These are phyloP conservation scores for Coreius guichenoti DNA, from an alignment of 2,797 vertebrate genomes.

Conservation along the genomic window DNA sequence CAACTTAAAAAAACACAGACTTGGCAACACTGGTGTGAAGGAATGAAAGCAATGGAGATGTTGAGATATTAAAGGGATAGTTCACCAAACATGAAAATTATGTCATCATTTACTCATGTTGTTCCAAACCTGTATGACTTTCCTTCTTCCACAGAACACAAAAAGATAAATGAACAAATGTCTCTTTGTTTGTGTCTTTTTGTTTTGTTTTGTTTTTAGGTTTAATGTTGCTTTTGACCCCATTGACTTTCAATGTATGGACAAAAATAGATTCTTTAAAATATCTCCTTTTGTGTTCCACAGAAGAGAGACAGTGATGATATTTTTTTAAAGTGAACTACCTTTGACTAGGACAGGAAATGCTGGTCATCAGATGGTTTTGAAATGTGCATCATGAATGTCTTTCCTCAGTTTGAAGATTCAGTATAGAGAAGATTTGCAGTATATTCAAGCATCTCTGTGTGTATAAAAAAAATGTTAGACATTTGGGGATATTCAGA, in stretches of 20 bases:
- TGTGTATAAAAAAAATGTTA: not conserved
- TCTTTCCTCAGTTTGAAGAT: not conserved
- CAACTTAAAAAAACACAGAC: too few species aligned
- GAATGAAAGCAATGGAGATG: conserved; percentile 44
- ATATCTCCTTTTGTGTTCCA: not conserved
- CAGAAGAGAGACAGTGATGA: not conserved
- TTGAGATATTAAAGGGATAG: not conserved
- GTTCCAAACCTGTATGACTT: not conserved
- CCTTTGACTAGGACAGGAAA: not conserved
- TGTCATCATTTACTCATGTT: not conserved
- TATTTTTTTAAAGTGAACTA: not conserved
- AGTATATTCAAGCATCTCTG: not conserved
- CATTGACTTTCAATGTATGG: not conserved
- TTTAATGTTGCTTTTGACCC: not conserved
- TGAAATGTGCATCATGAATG: not conserved
- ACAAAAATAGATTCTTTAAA: not conserved
- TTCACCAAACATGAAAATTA: not conserved
- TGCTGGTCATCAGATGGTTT: not conserved
- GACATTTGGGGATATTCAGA: not conserved
- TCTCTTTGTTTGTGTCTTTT: not conserved
- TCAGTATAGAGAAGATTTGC: not conserved
- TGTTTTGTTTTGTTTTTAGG: not conserved
- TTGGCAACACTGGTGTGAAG: conserved; percentile 11
- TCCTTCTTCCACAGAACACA: not conserved
- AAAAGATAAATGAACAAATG: not conserved